These are phyloP conservation scores for Platycercus adscitus DNA, from an alignment of 2,113 vertebrate species.

Conservation along the genomic window DNA sequence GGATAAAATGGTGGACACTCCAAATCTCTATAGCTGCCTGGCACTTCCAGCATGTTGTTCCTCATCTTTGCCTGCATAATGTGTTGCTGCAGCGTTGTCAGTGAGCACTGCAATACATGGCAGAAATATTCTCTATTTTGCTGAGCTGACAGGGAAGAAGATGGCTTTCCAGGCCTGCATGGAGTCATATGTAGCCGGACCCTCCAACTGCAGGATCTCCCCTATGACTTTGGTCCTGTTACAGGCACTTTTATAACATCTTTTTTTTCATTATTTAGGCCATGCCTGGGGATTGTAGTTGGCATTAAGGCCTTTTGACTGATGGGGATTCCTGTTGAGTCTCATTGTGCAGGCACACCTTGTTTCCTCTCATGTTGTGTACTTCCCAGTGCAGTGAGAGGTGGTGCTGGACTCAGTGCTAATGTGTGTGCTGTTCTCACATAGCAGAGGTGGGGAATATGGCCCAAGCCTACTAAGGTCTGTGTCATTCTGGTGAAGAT, in stretches of 20 bases:
- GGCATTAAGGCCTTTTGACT: background rate
- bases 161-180: background rate
- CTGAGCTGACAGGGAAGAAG: background rate
- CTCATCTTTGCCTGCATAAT: background rate
- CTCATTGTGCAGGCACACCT: background rate
- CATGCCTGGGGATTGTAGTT: background rate
- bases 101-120: background rate
- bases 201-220: background rate
- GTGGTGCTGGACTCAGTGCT: background rate
- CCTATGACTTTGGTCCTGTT: background rate
- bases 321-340: background rate
- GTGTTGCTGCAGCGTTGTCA: background rate
- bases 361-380: background rate
- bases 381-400: background rate
- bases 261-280: background rate
- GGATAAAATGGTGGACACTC: background rate
- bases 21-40: background rate
- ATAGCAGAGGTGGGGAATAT: background rate
- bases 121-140: background rate
- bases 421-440: accelerated
- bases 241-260: background rate
- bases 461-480: background rate
- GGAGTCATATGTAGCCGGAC: background rate
- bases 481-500: background rate
- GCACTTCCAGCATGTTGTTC: background rate